Evolutionary conservation across 2,113 vertebrate genomes (phyloP), one percentile per base, ranked within the genome.

Genomic region (Sylvia atricapilla): DNA sequence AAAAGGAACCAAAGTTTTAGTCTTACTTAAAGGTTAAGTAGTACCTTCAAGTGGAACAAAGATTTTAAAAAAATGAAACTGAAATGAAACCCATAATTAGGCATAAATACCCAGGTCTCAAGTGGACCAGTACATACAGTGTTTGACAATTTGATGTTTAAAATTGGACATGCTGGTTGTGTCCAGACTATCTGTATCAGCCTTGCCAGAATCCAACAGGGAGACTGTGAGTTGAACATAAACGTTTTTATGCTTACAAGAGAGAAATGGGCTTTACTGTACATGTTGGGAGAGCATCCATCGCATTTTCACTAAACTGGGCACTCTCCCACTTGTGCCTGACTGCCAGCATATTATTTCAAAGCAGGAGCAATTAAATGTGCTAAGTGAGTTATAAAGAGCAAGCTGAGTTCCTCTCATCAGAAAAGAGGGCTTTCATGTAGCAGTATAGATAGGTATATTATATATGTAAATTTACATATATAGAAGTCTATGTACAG

Each of bases 311-410:
- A 73, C 13, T 14, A 44, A 86, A 49, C 12, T 39, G 10, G 33
- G 35, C 15, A 37, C 16, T 41, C 46, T 53, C 14, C 19, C 49
- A 80, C 25, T 30, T 74, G 13, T 81, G 64, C 63, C 43, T 49
- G 25, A 66, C 49, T 66, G 39, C 53, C 43, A 33, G 0, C 0
- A 0, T 18, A 30, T 20, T 72, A 23, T 59, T 68, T 77, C 30
- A 88, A 33, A 83, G 64, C 35, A 49, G 35, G 39, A 46, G 20
- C 46, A 88, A 53, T 55, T 58, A 63, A 49, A 60, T 10, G 10
- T 46, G 21, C 15, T 82, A 8, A 3, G 4, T 16, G 21, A 56
- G 30, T 53, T 87, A 69, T 52, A 50, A 39, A 75, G 53, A 24
- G 49, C 44, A 72, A 64, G 13, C 39, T 1, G 22, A 68, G 46